Conservation (phyloP, 2,888 invertebrate species). For the Hypomecis punctinalis region DNA sequence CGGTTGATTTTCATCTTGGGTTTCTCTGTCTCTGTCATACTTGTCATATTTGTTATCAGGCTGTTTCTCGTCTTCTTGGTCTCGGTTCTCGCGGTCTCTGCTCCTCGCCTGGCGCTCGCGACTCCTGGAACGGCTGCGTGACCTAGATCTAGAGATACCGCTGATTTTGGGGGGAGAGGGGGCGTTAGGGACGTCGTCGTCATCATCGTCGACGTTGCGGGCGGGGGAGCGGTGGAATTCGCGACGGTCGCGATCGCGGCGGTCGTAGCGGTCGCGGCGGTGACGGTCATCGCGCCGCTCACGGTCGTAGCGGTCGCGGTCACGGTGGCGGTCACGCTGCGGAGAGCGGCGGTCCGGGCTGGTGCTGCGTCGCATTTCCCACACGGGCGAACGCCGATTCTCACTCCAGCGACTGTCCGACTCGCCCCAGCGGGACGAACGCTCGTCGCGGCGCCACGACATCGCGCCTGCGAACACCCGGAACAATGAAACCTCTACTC, state of each 20-base stretch:
- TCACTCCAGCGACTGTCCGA: conserved; percentile 45
- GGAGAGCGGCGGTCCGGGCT: conserved; percentile 60
- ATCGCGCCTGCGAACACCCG: conserved; percentile 78
- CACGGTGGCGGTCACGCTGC: conserved; percentile 40
- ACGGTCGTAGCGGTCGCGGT: conserved; percentile 46
- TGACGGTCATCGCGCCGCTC: conserved; percentile 45
- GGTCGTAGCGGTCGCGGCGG: conserved; percentile 42
- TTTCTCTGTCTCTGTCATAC: conserved; percentile 51
- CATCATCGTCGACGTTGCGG: conserved; percentile 52
- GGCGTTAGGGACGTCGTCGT: conserved; percentile 63
- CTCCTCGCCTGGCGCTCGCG: conserved; percentile 11
- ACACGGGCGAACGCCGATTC: conserved; percentile 60
- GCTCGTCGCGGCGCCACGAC: conserved; percentile 79
- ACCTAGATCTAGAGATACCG: conserved; percentile 37
- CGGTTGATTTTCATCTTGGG: conserved; percentile 54
- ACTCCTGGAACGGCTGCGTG: conserved; percentile 58
- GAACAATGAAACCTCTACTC: conserved; percentile 69
- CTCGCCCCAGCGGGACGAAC: conserved; percentile 70
- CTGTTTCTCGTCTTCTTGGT: conserved; percentile 56
- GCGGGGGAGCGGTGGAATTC: conserved; percentile 31
- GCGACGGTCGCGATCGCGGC: conserved; percentile 52
- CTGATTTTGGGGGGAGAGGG: conserved; percentile 69
- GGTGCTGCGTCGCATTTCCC: conserved; percentile 68
- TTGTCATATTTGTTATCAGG: conserved; percentile 47
- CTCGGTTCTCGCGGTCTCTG: conserved; percentile 43